Conservation (phyloP, 2,113 vertebrate species). For the Megatriorchis doriae region DNA sequence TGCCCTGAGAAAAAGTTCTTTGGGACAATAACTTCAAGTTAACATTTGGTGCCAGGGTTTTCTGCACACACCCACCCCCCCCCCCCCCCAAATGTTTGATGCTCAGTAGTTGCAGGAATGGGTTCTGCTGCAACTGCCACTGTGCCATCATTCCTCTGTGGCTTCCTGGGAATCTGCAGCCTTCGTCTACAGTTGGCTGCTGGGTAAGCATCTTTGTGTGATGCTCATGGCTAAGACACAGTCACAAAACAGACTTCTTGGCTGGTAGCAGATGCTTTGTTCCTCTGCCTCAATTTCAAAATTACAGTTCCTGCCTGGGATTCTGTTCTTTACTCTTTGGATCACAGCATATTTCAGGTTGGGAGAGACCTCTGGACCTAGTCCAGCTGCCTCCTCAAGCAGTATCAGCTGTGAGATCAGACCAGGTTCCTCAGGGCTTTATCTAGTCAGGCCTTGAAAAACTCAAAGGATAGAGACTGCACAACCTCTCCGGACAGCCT, state of each 20-base stretch:
- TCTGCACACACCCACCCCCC: too few relatives aligned
- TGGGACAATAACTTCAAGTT: not conserved
- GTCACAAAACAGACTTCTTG: not conserved
- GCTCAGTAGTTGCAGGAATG: not conserved
- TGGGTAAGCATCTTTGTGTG: not conserved
- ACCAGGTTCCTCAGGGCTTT: not conserved
- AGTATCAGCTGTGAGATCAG: not conserved
- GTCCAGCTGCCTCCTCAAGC: not conserved
- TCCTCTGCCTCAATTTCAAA: not conserved
- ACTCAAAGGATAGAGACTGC: not conserved
- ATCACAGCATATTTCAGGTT: not conserved
- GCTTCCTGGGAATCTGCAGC: not conserved
- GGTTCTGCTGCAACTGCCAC: not conserved
- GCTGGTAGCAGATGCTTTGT: not conserved
- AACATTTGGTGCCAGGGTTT: not conserved
- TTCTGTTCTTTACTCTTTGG: not conserved
- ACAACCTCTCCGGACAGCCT: not conserved
- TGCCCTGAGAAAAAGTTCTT: not conserved
- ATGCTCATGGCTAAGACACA: not conserved
- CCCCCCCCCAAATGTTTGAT: not conserved
- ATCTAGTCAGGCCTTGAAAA: not conserved
- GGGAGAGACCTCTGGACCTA: not conserved
- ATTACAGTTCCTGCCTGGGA: not conserved
- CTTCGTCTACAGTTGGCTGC: not conserved
- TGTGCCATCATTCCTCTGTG: not conserved